Evolutionary conservation across 1,140 invertebrate genomes (phyloP), one percentile per base, ranked within the genome.

Genomic region (Thaumetopoea pityocampa): DNA sequence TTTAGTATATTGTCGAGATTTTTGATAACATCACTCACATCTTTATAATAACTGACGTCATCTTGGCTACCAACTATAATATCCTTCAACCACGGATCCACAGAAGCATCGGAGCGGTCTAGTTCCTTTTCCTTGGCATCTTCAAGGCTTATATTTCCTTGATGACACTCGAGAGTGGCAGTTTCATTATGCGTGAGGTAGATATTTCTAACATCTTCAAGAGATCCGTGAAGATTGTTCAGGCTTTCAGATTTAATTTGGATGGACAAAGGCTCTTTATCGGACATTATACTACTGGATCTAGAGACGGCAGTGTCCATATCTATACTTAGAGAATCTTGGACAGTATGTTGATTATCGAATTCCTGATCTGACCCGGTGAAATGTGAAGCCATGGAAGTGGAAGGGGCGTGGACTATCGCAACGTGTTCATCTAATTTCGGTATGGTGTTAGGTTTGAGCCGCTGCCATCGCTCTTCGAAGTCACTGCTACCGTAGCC

Each of bases 381-480:
- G 51, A 71, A 76, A 28, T 78, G 61, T 1, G 69, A 69, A 2
- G 59, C 41, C 42, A 57, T 60, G 14, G 77, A 74, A 0, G 68
- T 71, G 28, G 74, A 72, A 1, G 78, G 70, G 0, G 71, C 77
- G 51, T 84, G 79, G 0, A 84, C 59, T 3, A 70, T 69, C 22
- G 73, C 72, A 14, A 72, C 42, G 36, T 85, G 80, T 43, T 87
- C 88, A 52, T 89, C 88, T 18, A 85, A 72, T 38, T 88, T 88
- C 3, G 89, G 83, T 24, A 89, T 87, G 27, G 84, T 85, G 67
- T 91, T 91, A 10, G 88, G 90, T 68, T 89, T 89, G 15, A 91
- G 81, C 20, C 67, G 85, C 37, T 90, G 88, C 90, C 90, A 92
- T 23, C 91, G 87, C 15, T 86, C 85, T 44, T 93, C 91, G 60